Percentiles rank a stretch among this genome's conserved stretches.
These are phyloP conservation scores for Peromyscus nudipes DNA, from an alignment of 2,797 vertebrate species.

Conservation along the genomic window DNA sequence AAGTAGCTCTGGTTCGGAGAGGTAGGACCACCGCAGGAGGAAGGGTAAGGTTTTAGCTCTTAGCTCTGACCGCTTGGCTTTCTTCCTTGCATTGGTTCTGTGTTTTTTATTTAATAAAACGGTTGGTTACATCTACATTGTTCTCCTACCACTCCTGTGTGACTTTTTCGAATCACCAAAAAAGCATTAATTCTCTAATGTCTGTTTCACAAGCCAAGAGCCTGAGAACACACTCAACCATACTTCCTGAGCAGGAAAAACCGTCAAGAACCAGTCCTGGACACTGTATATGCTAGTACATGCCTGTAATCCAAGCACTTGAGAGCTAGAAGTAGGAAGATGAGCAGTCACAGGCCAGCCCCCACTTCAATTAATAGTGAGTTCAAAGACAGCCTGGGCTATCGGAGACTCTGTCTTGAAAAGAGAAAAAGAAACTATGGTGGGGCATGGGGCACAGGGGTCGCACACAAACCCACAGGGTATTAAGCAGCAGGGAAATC, in stretches of 20 bases:
- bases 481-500: neutral
- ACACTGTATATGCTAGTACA: neutral
- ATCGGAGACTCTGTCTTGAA: neutral
- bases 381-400: neutral
- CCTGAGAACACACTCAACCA: neutral
- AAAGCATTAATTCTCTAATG: slow-evolving; percentile 11
- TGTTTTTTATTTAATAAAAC: no score
- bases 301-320: neutral
- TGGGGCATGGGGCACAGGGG: neutral
- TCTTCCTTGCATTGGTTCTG: no score
- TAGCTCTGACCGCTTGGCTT: no score
- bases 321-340: neutral
- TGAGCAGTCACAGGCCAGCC: neutral
- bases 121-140: no score
- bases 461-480: neutral
- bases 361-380: neutral
- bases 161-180: slow-evolving; percentile 19
- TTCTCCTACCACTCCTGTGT: neutral
- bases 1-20: no score
- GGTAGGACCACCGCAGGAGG: no score
- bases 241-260: neutral
- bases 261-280: neutral
- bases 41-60: no score
- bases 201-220: neutral
- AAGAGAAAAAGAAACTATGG: neutral